Conservation (phyloP, 2,797 vertebrate genomes). For the Cyclura pinguis region DNA sequence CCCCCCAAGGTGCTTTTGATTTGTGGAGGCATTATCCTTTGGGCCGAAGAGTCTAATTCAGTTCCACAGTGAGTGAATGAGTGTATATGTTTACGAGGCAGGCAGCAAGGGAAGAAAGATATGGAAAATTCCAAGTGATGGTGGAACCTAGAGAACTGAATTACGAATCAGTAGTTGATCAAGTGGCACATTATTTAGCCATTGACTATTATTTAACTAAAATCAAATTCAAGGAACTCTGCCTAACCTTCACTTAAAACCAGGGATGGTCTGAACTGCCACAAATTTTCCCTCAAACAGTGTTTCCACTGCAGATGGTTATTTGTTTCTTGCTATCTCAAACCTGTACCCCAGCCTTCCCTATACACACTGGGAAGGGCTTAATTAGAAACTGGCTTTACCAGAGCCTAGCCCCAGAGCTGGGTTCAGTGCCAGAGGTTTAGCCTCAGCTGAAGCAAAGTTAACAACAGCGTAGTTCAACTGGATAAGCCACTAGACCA, state of each 20-base stretch:
- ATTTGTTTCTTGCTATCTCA: background rate
- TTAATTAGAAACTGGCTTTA: background rate
- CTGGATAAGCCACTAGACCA: background rate
- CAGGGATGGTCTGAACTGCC: background rate
- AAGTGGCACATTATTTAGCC: background rate
- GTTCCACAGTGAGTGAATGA: constrained; percentile 23
- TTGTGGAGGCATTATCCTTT: constrained; percentile 36
- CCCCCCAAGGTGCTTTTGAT: constrained; percentile 50
- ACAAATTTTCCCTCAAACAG: background rate
- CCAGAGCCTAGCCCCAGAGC: background rate
- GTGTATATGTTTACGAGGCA: background rate
- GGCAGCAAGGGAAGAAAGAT: constrained; percentile 17
- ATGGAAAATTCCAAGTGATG: background rate
- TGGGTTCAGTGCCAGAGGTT: background rate
- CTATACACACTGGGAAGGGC: background rate
- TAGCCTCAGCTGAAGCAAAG: background rate
- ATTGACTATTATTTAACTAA: background rate
- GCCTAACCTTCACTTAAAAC: background rate
- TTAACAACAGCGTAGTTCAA: background rate
- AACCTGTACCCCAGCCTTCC: background rate
- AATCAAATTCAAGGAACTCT: background rate
- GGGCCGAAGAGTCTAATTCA: constrained; percentile 32
- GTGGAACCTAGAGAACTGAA: background rate
- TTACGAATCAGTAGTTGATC: background rate
- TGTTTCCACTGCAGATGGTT: background rate